A percentile compares a stretch with the other conserved stretches of the same genome.
Evolutionary conservation across 2,113 vertebrate genomes (phyloP).

Genomic region (Setophaga petechia): DNA sequence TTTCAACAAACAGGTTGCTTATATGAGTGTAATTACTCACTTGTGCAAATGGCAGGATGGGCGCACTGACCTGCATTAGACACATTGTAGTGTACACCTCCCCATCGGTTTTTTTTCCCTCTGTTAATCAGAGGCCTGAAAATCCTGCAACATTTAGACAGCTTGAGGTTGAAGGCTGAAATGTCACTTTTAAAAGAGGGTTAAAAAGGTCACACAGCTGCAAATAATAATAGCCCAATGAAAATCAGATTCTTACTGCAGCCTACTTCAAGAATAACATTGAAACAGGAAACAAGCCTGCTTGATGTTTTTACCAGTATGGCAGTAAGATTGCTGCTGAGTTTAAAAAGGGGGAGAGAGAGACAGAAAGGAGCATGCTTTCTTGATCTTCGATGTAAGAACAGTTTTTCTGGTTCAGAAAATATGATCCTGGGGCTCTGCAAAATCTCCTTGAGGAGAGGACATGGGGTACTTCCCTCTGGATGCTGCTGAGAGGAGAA

Average conservation of each 20-base stretch:
- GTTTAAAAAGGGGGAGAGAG: conserved; percentile 16
- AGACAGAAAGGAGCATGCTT: conserved; percentile 18
- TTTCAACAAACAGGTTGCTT: conserved; percentile 48
- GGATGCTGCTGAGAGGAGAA: neutral
- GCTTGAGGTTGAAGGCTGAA: conserved; percentile 78
- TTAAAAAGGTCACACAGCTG: conserved; percentile 83
- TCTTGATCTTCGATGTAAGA: conserved; percentile 9
- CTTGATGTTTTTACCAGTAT: conserved; percentile 75
- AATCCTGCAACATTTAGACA: conserved; percentile 67
- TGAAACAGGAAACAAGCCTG: conserved; percentile 79
- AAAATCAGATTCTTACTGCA: conserved; percentile 82
- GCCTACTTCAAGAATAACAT: conserved; percentile 79
- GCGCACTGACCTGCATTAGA: conserved; percentile 45
- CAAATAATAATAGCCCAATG: conserved; percentile 85
- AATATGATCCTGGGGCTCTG: neutral
- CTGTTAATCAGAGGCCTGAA: conserved; percentile 67
- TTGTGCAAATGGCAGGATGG: conserved; percentile 3
- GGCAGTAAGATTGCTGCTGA: conserved; percentile 61
- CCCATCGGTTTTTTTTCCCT: conserved; percentile 19
- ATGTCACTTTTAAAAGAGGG: conserved; percentile 80
- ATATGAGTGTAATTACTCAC: conserved; percentile 7
- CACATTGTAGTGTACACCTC: conserved; percentile 1
- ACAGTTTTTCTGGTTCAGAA: conserved; percentile 38
- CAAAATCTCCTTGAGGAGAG: neutral
- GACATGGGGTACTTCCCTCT: neutral